Evolutionary conservation across 2,888 invertebrate genomes (phyloP), one percentile per base, ranked within the genome.

Genomic region (Drepanosiphum platanoidis): DNA sequence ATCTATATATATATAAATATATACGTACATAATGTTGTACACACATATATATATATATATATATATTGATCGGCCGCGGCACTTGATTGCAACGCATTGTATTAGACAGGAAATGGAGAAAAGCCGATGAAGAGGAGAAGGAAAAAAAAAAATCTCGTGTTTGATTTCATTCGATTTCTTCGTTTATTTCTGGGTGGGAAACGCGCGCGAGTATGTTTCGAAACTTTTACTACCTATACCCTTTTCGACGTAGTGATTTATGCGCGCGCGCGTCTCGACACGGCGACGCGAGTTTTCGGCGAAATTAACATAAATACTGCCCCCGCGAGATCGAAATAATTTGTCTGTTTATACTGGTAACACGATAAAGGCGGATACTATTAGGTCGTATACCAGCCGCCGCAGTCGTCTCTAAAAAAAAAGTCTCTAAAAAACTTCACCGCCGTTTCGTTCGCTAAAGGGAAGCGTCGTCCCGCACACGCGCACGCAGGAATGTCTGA

Each of bases 1-100:
- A 39, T 32, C 22, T 52, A 34, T 34, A 42, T 3, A 68, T 61
- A 61, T 5, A 61, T 22, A 3, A 52, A 52, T 22, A 22, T 18
- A 8, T 18, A 52, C 22, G 22, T 22, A 61, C 27, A 1, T 27
- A 39, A 52, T 52, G n/a, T n/a, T n/a, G n/a, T n/a, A n/a, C n/a
- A 61, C n/a, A 61, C 9, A 46, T 79, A 5, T 66, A 3, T 79
- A 15, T 58, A 36, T 58, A 1, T 18, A 30, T 70, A 9, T 42
- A 64, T 39, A 0, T 34, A 70, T 80, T 68, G 80, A 52, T 71
- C n/a, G 22, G 15, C 32, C 58, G 61, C 1, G 39, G 22, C 61
- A 72, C 81, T 82, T 82, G 81, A 82, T 82, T 82, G 81, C 71
- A 30, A 72, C 81, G 81, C 32, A 82, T 82, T 82, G 81, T 82